A percentile compares a stretch with the other conserved stretches of the same genome.
phyloP scores from a whole-genome alignment of 2,888 invertebrate genomes.

The Apamea anceps region DNA sequence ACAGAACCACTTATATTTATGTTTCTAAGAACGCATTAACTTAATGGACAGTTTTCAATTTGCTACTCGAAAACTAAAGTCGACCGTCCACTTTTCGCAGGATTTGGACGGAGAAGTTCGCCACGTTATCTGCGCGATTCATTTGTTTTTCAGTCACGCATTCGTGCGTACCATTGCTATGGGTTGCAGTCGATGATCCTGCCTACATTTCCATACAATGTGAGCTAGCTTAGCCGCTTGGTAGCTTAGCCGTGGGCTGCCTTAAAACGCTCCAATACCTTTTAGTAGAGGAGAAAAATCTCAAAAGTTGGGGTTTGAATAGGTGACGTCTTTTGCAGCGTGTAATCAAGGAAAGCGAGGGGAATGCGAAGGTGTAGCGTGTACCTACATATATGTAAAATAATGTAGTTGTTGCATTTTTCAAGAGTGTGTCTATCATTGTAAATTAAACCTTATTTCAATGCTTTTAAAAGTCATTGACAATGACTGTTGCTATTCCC shows the following conservation, averaged over 20 bases:
- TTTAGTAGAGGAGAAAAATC: conserved; percentile 29
- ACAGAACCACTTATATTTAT: conserved; percentile 20
- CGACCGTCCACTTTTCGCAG: background rate
- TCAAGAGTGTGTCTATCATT: too few species aligned
- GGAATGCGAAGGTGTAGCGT: background rate
- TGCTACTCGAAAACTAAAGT: conserved; percentile 32
- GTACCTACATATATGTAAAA: background rate
- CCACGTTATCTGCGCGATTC: background rate
- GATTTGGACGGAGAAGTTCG: background rate
- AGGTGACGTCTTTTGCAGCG: conserved; percentile 42
- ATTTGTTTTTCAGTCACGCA: background rate
- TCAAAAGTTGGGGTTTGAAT: conserved; percentile 33
- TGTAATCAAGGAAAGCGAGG: conserved; percentile 57
- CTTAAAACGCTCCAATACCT: conserved; percentile 24
- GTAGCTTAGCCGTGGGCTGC: background rate
- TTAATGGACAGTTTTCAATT: conserved; percentile 44
- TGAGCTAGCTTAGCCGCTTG: background rate
- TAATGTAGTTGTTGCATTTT: background rate
- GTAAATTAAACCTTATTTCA: conserved; percentile 7
- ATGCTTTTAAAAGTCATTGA: background rate
- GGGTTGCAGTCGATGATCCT: background rate
- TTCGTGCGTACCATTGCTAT: background rate
- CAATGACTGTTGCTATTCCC: background rate
- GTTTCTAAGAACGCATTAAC: conserved; percentile 40
- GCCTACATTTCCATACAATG: background rate